These are phyloP conservation scores for Nicator chloris DNA, from an alignment of 2,113 vertebrate species.

Conservation along the genomic window DNA sequence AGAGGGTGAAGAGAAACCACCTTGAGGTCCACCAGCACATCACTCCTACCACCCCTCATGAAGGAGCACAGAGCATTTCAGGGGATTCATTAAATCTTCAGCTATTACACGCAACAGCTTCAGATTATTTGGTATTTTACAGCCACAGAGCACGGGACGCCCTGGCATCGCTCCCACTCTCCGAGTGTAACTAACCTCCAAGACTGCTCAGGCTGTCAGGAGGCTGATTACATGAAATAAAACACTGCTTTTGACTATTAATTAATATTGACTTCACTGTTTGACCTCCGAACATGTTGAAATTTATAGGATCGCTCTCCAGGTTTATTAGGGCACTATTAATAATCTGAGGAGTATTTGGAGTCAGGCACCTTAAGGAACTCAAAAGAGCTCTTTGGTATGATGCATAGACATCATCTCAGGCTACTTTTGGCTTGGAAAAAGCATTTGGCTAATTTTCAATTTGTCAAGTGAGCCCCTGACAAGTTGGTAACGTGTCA, in stretches of 20 bases:
- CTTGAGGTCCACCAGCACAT: neutral
- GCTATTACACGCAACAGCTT: neutral
- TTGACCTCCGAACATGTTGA: conserved; percentile 6
- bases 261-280: conserved; percentile 62
- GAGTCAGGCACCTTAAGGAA: conserved; percentile 45
- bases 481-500: neutral
- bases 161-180: conserved; percentile 28
- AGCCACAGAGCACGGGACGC: neutral
- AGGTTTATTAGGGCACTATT: conserved; percentile 60
- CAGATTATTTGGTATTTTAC: neutral
- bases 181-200: neutral
- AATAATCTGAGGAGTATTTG: conserved; percentile 44
- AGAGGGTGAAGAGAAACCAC: neutral
- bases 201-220: conserved; percentile 42
- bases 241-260: conserved; percentile 60
- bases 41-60: rapidly evolving
- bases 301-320: conserved; percentile 47
- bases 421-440: conserved; percentile 44
- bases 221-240: conserved; percentile 59
- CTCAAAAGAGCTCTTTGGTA: conserved; percentile 17
- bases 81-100: neutral
- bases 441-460: conserved; percentile 54
- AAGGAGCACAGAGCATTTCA: neutral
- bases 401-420: conserved; percentile 21
- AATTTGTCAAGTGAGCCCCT: conserved; percentile 40